phyloP scores from a whole-genome alignment of 2,888 invertebrate species.

The Salticus scenicus region DNA sequence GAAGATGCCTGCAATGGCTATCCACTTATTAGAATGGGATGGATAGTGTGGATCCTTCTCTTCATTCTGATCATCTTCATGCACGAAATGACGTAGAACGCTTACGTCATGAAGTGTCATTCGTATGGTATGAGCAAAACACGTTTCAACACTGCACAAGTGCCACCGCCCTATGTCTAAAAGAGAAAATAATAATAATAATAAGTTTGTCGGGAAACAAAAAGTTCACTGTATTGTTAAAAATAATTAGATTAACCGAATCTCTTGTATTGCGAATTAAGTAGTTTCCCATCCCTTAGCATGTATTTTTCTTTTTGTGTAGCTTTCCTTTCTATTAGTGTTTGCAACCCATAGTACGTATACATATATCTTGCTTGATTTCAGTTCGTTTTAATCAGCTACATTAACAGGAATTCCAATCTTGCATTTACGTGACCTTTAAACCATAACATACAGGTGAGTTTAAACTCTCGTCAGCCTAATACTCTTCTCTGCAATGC shows the following conservation, averaged over 20 bases:
- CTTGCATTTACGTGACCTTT: neutral
- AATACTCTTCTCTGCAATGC: no score
- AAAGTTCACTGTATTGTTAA: neutral
- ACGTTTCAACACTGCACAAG: conserved; percentile 57
- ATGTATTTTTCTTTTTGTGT: neutral
- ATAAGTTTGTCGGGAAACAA: neutral
- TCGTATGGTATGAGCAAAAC: conserved; percentile 60
- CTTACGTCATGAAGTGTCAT: neutral
- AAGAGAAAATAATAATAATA: no score
- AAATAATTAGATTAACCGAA: neutral
- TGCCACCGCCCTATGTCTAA: conserved; percentile 36
- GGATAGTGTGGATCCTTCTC: conserved; percentile 21
- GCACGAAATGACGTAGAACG: conserved; percentile 40
- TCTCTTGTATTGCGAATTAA: neutral
- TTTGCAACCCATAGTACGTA: neutral
- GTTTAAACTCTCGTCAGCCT: no score
- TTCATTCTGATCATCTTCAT: conserved; percentile 8
- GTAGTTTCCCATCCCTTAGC: neutral
- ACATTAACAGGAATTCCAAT: neutral
- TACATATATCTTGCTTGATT: neutral
- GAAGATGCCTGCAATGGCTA: conserved; percentile 59
- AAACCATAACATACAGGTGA: no score
- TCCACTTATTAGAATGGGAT: neutral
- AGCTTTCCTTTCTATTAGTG: neutral
- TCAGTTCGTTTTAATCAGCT: neutral